phyloP scores from a whole-genome alignment of 2,113 vertebrate species.

The Chionodraco myersi region DNA sequence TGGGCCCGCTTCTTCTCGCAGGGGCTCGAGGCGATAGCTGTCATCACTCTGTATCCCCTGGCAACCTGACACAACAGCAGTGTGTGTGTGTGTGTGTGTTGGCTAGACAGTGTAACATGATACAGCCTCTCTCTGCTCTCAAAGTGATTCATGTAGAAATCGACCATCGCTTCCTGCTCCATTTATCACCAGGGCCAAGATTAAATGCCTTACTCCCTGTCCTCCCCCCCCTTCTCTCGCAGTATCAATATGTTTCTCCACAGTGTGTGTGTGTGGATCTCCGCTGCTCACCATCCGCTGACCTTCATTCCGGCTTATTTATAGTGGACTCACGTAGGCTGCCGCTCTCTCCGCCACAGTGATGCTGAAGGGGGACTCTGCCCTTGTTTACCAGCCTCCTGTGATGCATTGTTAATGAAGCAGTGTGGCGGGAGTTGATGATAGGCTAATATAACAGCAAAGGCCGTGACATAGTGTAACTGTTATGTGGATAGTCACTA shows the following conservation, averaged over 20 bases:
- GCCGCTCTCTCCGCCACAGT: constrained; percentile 36
- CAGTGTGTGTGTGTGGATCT: neutral
- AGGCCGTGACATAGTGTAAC: constrained; percentile 1
- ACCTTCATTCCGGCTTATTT: constrained; percentile 80
- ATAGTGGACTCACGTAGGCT: constrained; percentile 76
- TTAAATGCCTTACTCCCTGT: constrained; percentile 50
- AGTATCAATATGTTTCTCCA: constrained; percentile 54
- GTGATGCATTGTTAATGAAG: constrained; percentile 70
- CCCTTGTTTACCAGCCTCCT: constrained; percentile 65
- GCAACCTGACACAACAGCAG: constrained; percentile 75
- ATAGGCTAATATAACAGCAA: constrained; percentile 27
- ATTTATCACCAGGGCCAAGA: constrained; percentile 59
- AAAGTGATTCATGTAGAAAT: constrained; percentile 70
- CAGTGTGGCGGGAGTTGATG: constrained; percentile 27
- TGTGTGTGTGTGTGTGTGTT: constrained; percentile 30
- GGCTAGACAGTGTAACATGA: constrained; percentile 69
- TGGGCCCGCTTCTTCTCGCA: constrained; percentile 22
- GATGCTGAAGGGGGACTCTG: constrained; percentile 58
- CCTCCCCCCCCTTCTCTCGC: constrained; percentile 1
- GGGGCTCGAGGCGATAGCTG: constrained; percentile 39
- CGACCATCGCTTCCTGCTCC: constrained; percentile 59
- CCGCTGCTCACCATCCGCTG: constrained; percentile 53
- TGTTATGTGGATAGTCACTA: neutral
- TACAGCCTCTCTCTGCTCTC: constrained; percentile 55
- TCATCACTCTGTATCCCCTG: constrained; percentile 69